phyloP scores from a whole-genome alignment of 1,140 invertebrate species.

The Drosophila pandora region DNA sequence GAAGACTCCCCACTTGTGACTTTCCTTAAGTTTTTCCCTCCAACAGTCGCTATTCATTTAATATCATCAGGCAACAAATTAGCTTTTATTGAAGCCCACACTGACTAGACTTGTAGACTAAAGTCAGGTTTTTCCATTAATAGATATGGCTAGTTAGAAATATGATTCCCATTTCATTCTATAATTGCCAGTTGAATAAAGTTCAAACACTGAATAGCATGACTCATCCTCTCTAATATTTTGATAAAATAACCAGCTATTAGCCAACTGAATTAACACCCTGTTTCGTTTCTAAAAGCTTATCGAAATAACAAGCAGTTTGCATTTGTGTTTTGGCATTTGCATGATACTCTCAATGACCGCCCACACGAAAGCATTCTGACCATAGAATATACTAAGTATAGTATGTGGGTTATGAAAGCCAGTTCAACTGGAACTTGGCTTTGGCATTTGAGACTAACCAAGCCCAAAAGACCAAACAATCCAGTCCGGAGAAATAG shows the following conservation, averaged over 20 bases:
- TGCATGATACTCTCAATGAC: constrained; percentile 22
- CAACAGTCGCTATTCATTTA: constrained; percentile 35
- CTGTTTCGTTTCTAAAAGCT: constrained; percentile 16
- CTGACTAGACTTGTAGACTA: constrained; percentile 15
- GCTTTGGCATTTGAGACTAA: background rate
- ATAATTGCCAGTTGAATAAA: background rate
- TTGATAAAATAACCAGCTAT: background rate
- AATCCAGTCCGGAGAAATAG: constrained; percentile 11
- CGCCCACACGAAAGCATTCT: constrained; percentile 19
- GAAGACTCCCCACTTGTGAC: background rate
- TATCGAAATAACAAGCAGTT: constrained; percentile 28
- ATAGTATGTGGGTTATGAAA: background rate
- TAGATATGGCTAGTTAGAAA: constrained; percentile 17
- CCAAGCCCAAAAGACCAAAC: constrained; percentile 40
- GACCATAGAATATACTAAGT: constrained; percentile 21
- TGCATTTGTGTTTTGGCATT: constrained; percentile 33
- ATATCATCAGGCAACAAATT: constrained; percentile 55
- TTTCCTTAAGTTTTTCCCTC: background rate
- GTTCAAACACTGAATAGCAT: constrained; percentile 4
- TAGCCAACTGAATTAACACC: constrained; percentile 11
- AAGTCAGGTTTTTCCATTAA: constrained; percentile 11
- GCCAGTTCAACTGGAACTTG: constrained; percentile 30
- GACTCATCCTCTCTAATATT: background rate
- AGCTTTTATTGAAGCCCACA: constrained; percentile 17
- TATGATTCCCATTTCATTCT: too few relatives aligned